phyloP scores from a whole-genome alignment of 2,797 vertebrate species.

The Bradypus variegatus region DNA sequence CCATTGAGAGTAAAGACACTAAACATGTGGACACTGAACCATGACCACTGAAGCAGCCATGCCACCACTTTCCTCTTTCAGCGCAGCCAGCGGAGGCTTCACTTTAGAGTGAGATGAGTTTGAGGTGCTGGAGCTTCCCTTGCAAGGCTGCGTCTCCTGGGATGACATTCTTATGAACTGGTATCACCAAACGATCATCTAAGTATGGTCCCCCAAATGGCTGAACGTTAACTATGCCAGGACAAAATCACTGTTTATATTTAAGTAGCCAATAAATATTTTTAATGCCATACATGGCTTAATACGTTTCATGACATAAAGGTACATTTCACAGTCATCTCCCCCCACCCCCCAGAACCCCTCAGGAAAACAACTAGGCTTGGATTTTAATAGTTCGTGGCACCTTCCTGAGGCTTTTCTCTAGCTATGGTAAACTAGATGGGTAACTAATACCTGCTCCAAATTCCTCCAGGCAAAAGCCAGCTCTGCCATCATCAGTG shows the following conservation, averaged over 20 bases:
- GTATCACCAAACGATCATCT: not conserved
- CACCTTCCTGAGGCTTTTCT: not conserved
- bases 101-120: not conserved
- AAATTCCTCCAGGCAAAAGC: not conserved
- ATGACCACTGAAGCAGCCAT: not conserved
- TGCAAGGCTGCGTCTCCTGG: not conserved
- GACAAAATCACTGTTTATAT: not conserved
- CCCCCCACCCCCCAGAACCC: not conserved
- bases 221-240: not conserved
- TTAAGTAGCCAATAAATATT: not conserved
- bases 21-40: not conserved
- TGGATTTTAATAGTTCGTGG: not conserved
- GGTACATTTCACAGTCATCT: not conserved
- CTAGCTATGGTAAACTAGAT: not conserved
- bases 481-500: not conserved
- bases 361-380: not conserved
- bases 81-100: not conserved
- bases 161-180: not conserved
- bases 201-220: not conserved
- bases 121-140: not conserved
- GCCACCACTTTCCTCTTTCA: not conserved
- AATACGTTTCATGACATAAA: not conserved
- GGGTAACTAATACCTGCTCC: not conserved
- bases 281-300: not conserved
- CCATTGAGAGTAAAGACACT: not conserved